Percentiles rank a stretch among this genome's conserved stretches.
Evolutionary conservation across 2,113 vertebrate genomes (phyloP).

Genomic region (Panurus biarmicus): DNA sequence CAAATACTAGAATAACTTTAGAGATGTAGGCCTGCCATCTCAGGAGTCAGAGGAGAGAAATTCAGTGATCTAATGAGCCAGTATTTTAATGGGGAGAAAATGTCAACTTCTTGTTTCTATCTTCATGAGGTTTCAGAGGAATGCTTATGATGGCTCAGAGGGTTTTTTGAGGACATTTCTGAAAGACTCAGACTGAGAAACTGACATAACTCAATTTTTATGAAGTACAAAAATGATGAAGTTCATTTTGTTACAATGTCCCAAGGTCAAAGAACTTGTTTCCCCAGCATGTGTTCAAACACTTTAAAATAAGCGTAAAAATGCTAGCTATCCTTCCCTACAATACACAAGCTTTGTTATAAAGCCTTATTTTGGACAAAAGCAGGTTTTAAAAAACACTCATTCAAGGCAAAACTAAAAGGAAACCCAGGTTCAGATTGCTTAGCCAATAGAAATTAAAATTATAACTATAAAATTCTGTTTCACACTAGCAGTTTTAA

Average conservation of each 20-base stretch:
- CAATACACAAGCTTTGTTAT: background rate
- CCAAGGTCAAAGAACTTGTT: background rate
- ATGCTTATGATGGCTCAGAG: background rate
- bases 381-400: background rate
- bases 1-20: background rate
- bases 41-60: background rate
- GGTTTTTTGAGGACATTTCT: background rate
- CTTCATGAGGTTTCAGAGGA: background rate
- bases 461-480: background rate
- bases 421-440: background rate
- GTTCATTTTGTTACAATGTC: background rate
- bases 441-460: background rate
- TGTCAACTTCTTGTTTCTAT: background rate
- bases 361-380: background rate
- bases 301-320: background rate
- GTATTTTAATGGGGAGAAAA: background rate
- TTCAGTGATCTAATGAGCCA: background rate
- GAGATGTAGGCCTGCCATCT: background rate
- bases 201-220: background rate
- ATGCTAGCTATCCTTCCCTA: background rate
- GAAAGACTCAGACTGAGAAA: background rate
- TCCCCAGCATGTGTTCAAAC: background rate
- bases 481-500: background rate
- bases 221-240: background rate
- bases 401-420: background rate